These are phyloP conservation scores for Manis javanica DNA, from an alignment of 2,797 vertebrate species.

Conservation along the genomic window DNA sequence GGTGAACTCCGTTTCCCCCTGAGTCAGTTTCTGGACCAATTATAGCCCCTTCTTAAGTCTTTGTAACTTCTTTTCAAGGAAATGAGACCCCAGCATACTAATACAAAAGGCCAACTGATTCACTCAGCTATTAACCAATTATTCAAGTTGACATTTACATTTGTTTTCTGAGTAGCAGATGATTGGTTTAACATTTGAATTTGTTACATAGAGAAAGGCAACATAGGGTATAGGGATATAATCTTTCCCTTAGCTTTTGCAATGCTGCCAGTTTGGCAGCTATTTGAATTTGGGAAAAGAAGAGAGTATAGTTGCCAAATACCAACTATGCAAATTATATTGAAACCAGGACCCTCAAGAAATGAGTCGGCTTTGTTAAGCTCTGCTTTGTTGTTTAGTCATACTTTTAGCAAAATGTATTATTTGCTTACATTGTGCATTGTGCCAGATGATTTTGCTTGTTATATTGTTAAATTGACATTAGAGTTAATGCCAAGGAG, in stretches of 20 bases:
- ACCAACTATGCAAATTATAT: slow-evolving; percentile 45
- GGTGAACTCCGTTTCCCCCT: background rate
- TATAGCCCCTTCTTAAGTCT: background rate
- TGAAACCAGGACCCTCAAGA: slow-evolving; percentile 35
- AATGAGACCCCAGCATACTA: background rate
- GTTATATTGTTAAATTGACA: background rate
- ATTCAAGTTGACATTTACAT: slow-evolving; percentile 15
- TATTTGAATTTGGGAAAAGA: slow-evolving; percentile 45
- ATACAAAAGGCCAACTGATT: background rate
- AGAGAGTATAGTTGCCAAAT: slow-evolving; percentile 59
- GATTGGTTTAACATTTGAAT: slow-evolving; percentile 59
- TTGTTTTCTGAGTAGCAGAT: slow-evolving; percentile 53
- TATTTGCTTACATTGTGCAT: background rate
- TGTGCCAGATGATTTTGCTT: background rate
- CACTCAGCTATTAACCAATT: background rate
- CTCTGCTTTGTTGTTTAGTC: slow-evolving; percentile 24
- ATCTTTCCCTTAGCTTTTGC: slow-evolving; percentile 61
- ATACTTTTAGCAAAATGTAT: slow-evolving; percentile 17
- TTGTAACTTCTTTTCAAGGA: background rate
- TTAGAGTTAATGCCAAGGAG: slow-evolving; percentile 1
- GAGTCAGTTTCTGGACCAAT: background rate
- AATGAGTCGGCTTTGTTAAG: slow-evolving; percentile 52
- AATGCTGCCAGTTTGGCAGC: slow-evolving; percentile 70
- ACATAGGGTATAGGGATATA: slow-evolving; percentile 42
- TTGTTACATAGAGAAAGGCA: background rate